Percentiles rank a stretch among this genome's conserved stretches.
Conservation (phyloP, 2,113 vertebrate genomes). For the Leptodactylus fuscus region DNA sequence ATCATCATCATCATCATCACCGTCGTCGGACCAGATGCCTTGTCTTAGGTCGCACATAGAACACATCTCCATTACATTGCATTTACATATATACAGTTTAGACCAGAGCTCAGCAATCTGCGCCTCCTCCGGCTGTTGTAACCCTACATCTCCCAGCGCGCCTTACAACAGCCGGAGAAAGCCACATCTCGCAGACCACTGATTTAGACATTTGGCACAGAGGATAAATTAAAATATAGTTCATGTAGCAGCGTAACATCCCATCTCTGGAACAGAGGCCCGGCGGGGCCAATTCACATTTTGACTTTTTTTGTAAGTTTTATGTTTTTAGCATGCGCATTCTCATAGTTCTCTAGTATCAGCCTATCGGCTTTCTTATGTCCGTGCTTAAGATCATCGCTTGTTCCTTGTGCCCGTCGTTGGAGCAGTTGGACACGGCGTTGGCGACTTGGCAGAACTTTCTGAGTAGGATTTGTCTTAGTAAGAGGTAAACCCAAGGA, state of each 20-base stretch:
- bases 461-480: conserved; percentile 89
- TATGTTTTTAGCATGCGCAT: neutral
- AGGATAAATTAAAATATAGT: conserved; percentile 26
- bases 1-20: neutral
- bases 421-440: conserved; percentile 85
- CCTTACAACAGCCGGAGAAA: neutral
- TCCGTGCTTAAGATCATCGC: conserved; percentile 72
- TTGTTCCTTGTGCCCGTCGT: conserved; percentile 74
- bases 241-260: conserved; percentile 44
- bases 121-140: neutral
- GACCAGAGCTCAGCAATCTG: neutral
- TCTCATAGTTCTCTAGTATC: neutral
- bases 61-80: neutral
- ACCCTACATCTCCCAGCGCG: neutral
- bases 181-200: neutral
- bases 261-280: conserved; percentile 2
- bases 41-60: neutral
- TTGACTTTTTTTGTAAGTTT: neutral
- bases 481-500: conserved; percentile 95
- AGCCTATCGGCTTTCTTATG: conserved; percentile 66
- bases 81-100: conserved; percentile 21
- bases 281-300: conserved; percentile 46
- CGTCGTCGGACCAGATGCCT: neutral
- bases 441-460: conserved; percentile 88
- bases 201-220: conserved; percentile 44